Base-by-base conservation (phyloP, 2,888 invertebrate species). In the Drosophila acutilabella region DNA sequence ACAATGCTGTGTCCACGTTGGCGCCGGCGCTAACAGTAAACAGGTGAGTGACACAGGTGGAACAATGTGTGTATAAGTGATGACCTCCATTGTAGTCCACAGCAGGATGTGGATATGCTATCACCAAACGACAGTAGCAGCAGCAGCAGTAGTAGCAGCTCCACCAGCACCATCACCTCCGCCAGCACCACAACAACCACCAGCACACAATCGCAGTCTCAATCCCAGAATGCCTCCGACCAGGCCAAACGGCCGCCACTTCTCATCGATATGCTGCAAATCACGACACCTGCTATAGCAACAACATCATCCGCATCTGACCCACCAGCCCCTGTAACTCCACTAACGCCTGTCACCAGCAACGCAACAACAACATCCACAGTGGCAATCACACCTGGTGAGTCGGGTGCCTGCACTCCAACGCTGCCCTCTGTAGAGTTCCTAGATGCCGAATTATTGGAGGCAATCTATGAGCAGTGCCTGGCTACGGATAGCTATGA, bases 381-480 rank as follows among this genome's bases (percentile, higher is more conserved):
- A 8, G 30, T 30, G 30, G 30, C 8, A 30, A 30, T 30, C 7
- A 30, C 30, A 30, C 30, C 30, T 44, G 65, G n/a, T 10, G 52
- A 77, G 4, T 71, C 83, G 1, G 74, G 69, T 36, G 74, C 78
- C 13, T 67, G 77, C 16, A 87, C 80, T n/a, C 81, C 89, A 3
- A 83, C 83, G 4, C 54, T 76, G 7, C 64, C 77, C 8, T 42
- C 78, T 0, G 64, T 87, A 2, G 93, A 93, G 64, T 94, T 93
- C 82, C 93, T 98, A 72, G 97, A 96, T 51, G 97, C 98, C 92
- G 94, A 95, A 71, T 94, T 94, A 71, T 93, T 98, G 57, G 94
- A 94, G 86, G 94, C 95, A 77, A 94, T 98, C 67, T 95, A 98
- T 80, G 95, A 95, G 74, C 94, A 94, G 81, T 97, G 97, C 90